Evolutionary conservation across 1,140 invertebrate species (phyloP), one percentile per base, ranked within the genome.

Genomic region (Drosophila tropicalis): DNA sequence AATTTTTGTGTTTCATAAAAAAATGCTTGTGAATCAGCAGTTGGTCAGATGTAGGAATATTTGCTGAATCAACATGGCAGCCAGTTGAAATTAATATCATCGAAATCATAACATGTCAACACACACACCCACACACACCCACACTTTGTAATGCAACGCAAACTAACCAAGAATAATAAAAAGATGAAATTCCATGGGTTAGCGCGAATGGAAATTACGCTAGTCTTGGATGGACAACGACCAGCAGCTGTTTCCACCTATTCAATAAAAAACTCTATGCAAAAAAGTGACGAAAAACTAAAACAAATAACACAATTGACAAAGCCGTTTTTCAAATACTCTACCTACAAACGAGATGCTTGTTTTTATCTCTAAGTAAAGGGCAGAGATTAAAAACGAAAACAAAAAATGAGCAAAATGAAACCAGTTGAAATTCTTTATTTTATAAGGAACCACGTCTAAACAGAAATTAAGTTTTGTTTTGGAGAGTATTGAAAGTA

Each of bases 91-190:
- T 79, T 82, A 75, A 83, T 83, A 75, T 51, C 44, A 58, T 84
- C 78, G 73, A 84, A 84, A 81, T 84, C 81, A 81, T 85, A 81
- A 80, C 81, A 84, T 85, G 81, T 84, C 81, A 84, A 85, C 81
- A 83, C 76, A 79, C 76, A 62, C 71, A 64, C 44, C 61, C 64
- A 61, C 44, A 47, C 15, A 44, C 41, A 44, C 15, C 7, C n/a
- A 47, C 0, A 47, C 15, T 79, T 77, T 83, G 72, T 84, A 82
- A 79, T 83, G 79, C 75, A 75, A 75, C 70, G 62, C 61, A 74
- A 82, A 82, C 80, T 67, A 79, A 75, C 75, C 80, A 79, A 72
- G 76, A 83, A 79, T 84, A 75, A 79, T 79, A 83, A 83, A 76
- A 79, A 40, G 29, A 47, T 47, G 44, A 7, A 47, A 47, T 19